These are phyloP conservation scores for Tachysurus vachellii DNA, from an alignment of 2,113 vertebrate species.

Conservation along the genomic window DNA sequence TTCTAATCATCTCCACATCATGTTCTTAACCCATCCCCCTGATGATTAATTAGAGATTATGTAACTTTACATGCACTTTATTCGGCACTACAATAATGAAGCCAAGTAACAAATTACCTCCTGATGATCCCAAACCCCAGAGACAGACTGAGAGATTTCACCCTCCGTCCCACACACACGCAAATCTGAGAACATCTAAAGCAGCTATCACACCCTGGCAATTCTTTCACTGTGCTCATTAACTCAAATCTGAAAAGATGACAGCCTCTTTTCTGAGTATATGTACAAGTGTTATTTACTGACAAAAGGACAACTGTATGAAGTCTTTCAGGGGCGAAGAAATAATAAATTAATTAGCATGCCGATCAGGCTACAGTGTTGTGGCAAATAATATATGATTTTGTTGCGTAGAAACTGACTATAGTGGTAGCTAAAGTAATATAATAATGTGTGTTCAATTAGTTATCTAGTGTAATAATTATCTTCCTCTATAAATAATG, in stretches of 20 bases:
- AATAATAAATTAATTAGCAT: neutral
- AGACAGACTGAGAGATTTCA: slow-evolving; percentile 25
- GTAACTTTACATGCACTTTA: slow-evolving; percentile 39
- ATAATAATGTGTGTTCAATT: neutral
- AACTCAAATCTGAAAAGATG: slow-evolving; percentile 6
- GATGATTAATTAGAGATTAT: slow-evolving; percentile 50
- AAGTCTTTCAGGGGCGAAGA: neutral
- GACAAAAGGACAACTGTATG: slow-evolving; percentile 9
- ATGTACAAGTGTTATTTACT: neutral
- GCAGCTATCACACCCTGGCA: neutral
- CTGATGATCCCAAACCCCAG: slow-evolving; percentile 26
- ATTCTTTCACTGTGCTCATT: neutral
- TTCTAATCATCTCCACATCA: slow-evolving; percentile 20
- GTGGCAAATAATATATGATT: neutral
- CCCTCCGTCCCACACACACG: neutral
- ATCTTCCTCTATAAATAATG: neutral
- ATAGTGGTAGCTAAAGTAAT: neutral
- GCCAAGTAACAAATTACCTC: slow-evolving; percentile 34
- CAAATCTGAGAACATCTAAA: neutral
- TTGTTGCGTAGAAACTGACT: neutral
- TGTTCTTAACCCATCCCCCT: slow-evolving; percentile 41
- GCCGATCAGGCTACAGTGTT: neutral
- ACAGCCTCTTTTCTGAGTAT: neutral
- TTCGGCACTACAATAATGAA: slow-evolving; percentile 44
- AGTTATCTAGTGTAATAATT: neutral